These are phyloP conservation scores for Tretioscincus oriximinensis DNA, from an alignment of 2,113 vertebrate genomes.

Conservation along the genomic window DNA sequence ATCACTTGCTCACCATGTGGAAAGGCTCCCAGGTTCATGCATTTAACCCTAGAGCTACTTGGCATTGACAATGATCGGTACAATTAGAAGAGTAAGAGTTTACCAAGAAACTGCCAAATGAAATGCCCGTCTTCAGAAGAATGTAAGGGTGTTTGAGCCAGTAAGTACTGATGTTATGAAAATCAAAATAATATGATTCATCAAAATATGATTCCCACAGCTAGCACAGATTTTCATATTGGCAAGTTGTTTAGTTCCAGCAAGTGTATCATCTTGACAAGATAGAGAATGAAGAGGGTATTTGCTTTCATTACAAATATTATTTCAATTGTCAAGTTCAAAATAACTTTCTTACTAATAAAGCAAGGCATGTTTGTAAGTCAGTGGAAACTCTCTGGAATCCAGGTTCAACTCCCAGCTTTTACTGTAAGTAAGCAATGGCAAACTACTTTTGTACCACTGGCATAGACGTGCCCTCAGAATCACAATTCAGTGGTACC, in stretches of 20 bases:
- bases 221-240: conserved; percentile 25
- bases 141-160: conserved; percentile 17
- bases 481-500: no score
- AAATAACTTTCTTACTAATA: conserved; percentile 49
- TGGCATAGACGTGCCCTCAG: no score
- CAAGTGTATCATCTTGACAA: conserved; percentile 13
- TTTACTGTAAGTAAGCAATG: no score
- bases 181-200: conserved; percentile 16
- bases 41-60: background rate
- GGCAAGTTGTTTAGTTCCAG: conserved; percentile 52
- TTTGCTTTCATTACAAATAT: conserved; percentile 37
- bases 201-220: conserved; percentile 2
- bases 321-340: conserved; percentile 47
- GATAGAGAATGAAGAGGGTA: conserved; percentile 33
- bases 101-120: background rate
- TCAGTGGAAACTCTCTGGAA: no score
- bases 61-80: no score
- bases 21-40: background rate
- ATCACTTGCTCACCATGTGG: background rate
- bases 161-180: conserved; percentile 34
- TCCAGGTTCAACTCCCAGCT: no score
- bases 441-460: no score
- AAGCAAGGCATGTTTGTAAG: background rate
- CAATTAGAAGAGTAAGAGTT: background rate
- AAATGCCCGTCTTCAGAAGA: conserved; percentile 37